phyloP scores from a whole-genome alignment of 2,113 vertebrate species.

The Tretioscincus oriximinensis region DNA sequence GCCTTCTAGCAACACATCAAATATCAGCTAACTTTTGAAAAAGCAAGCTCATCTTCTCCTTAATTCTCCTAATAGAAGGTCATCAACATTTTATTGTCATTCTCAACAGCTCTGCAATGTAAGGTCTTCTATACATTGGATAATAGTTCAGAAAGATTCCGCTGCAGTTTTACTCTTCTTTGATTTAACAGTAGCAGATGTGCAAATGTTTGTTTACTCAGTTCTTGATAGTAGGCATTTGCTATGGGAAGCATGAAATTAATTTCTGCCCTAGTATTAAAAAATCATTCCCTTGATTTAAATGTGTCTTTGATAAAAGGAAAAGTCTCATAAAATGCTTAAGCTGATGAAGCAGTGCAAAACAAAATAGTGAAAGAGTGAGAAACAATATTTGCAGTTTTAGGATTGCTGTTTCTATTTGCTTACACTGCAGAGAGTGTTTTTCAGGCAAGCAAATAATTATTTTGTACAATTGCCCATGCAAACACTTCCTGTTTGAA shows the following conservation, averaged over 20 bases:
- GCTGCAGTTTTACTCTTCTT: slow-evolving; percentile 40
- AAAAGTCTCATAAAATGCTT: slow-evolving; percentile 57
- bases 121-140: neutral
- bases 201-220: slow-evolving; percentile 65
- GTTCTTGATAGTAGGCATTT: slow-evolving; percentile 61
- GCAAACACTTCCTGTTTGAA: slow-evolving; percentile 56
- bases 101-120: neutral
- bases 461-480: slow-evolving; percentile 53
- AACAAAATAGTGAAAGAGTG: slow-evolving; percentile 41
- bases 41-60: neutral
- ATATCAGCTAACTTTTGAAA: neutral
- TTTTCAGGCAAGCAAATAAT: slow-evolving; percentile 63
- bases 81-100: rapidly evolving
- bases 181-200: slow-evolving; percentile 58
- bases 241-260: slow-evolving; percentile 73
- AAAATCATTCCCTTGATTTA: slow-evolving; percentile 67
- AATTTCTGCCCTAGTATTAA: slow-evolving; percentile 69
- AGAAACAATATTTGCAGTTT: slow-evolving; percentile 64
- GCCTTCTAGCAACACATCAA: neutral
- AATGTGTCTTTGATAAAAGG: slow-evolving; percentile 63
- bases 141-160: slow-evolving; percentile 17
- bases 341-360: slow-evolving; percentile 60
- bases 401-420: slow-evolving; percentile 53
- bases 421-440: slow-evolving; percentile 49
- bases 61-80: neutral